Base-by-base conservation (phyloP, 2,797 vertebrate genomes). In the Pyrocephalus nanus region DNA sequence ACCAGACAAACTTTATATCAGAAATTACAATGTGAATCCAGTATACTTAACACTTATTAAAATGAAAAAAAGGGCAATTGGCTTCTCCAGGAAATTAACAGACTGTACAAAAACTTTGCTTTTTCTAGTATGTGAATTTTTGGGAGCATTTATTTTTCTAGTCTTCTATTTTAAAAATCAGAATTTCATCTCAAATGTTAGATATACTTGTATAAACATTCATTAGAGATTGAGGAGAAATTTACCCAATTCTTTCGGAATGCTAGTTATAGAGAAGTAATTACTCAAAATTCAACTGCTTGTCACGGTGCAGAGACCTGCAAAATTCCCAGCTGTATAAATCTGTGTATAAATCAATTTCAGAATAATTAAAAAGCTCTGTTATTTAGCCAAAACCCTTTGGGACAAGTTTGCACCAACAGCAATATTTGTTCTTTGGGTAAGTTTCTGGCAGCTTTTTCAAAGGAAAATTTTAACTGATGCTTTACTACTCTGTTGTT, bases 331-430 rank as follows among this genome's bases (percentile, higher is more conserved):
- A 90, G 54, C 42, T 87, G 72, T 54, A 89, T 82, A 86, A 82
- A 76, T 85, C 74, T 92, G 40, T 57, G 69, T 69, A 67, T 85
- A 90, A 93, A 93, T 92, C 76, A 62, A 83, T 93, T 91, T 74
- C 70, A 83, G 82, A 88, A 92, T 92, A 82, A 95, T 93, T 92
- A 83, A 86, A 77, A 60, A 77, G 50, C 54, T 54, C 88, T 95
- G 69, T 48, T 93, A 38, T 88, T 92, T 83, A 95, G 34, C 29
- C 17, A 71, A 72, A 42, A 8, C 8, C 85, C 78, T 36, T 30
- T 54, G 90, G 69, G 92, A 85, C 30, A 83, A 57, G 38, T 61
- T 67, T 29, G 34, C 64, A 47, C 61, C 57, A 92, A 87, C 32
- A 76, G 32, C 25, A 92, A 61, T 80, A 74, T 69, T 74, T 86